Evolutionary conservation across 2,113 vertebrate species (phyloP).

Genomic region (Ammodytes dubius): DNA sequence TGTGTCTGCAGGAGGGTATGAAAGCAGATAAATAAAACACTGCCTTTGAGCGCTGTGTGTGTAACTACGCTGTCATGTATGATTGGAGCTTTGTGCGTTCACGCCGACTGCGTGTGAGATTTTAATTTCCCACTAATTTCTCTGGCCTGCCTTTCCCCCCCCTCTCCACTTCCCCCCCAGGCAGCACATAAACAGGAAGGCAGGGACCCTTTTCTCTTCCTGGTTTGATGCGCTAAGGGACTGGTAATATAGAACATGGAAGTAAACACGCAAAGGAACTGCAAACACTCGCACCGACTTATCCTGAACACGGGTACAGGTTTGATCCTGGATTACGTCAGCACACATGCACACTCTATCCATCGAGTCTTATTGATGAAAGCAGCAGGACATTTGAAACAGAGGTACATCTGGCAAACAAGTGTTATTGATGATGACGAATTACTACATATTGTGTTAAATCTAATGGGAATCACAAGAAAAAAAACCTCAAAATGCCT

Average conservation of each 20-base stretch:
- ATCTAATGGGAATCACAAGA: not conserved
- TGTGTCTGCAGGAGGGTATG: not conserved
- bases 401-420: not conserved
- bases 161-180: conserved; percentile 41
- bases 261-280: conserved; percentile 48
- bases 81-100: conserved; percentile 11
- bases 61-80: not conserved
- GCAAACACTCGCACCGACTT: not conserved
- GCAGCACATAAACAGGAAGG: conserved; percentile 78
- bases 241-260: conserved; percentile 48
- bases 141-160: conserved; percentile 13
- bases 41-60: not conserved
- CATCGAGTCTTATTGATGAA: not conserved
- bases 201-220: conserved; percentile 61
- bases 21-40: not conserved
- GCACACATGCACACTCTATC: too few relatives aligned
- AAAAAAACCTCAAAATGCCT: not conserved
- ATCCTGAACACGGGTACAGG: conserved; percentile 28
- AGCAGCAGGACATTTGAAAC: not conserved
- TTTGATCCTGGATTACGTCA: not conserved
- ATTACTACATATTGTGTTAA: not conserved
- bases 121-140: conserved; percentile 29
- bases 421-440: not conserved
- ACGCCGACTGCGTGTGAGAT: conserved; percentile 9
- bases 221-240: conserved; percentile 59